Conservation (phyloP, 2,797 vertebrate species). For the Danio tinwini region DNA sequence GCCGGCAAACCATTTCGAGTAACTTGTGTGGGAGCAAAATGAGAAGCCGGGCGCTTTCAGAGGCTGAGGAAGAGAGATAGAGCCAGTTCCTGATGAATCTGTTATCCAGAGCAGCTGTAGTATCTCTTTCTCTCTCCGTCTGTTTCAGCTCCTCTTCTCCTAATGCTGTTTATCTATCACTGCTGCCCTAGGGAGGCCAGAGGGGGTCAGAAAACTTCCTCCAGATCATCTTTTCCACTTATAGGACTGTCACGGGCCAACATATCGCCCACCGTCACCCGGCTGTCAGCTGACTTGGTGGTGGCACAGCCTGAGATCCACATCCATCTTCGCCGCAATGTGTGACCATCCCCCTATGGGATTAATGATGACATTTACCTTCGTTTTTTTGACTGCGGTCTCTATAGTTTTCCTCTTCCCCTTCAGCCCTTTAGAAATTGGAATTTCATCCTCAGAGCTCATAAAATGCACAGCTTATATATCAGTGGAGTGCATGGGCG, state of each 20-base stretch:
- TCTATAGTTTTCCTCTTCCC: conserved; percentile 54
- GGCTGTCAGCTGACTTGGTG: conserved; percentile 65
- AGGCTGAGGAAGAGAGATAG: conserved; percentile 6
- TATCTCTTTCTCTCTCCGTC: conserved; percentile 22
- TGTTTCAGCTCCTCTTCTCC: conserved; percentile 29
- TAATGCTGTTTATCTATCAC: conserved; percentile 69
- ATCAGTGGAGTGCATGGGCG: conserved; percentile 46
- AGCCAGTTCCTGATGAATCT: conserved; percentile 55
- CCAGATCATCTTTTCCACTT: conserved; percentile 39
- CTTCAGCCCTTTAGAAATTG: conserved; percentile 56
- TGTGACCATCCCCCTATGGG: conserved; percentile 44
- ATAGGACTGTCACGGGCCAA: conserved; percentile 45
- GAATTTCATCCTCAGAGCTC: conserved; percentile 54
- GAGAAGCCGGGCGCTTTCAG: conserved; percentile 23
- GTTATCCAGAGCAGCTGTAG: conserved; percentile 38
- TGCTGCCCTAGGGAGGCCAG: conserved; percentile 58
- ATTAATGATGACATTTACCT: conserved; percentile 53
- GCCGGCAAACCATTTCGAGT: conserved; percentile 22
- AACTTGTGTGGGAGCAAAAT: conserved; percentile 22
- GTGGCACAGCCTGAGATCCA: conserved; percentile 19
- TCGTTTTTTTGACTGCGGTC: conserved; percentile 40
- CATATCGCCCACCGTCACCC: conserved; percentile 34
- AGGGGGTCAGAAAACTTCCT: conserved; percentile 60
- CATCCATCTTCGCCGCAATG: conserved; percentile 27
- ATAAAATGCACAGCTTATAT: conserved; percentile 54